Evolutionary conservation across 1,140 invertebrate genomes (phyloP), one percentile per base, ranked within the genome.

Genomic region (Popillia japonica): DNA sequence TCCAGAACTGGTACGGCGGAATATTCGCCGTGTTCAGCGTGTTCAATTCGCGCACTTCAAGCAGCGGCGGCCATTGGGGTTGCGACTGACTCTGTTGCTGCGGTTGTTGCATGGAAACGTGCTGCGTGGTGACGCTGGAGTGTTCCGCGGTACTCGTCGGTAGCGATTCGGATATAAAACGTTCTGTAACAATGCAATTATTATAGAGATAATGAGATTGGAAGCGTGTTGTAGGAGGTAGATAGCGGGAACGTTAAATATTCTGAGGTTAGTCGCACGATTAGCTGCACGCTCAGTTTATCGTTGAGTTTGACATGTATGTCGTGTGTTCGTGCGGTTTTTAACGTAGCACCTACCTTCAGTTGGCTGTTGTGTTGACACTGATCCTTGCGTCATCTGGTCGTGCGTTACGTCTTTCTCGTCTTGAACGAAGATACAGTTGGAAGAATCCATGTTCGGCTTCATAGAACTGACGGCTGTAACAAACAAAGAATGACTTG

Each of bases 1-100:
- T 96, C 96, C 96, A 97, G 87, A 97, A 97, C 83, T 95, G 93
- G 87, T 95, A 95, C 40, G 96, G 92, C 80, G 94, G 93, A 85
- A 98, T 95, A 40, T 92, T 92, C 77, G 93, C 92, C 44, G 92
- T 91, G 83, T 95, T 94, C n/a, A 93, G 89, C 83, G 93, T 92
- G 83, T 95, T 93, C 83, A 96, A 92, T 79, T 94, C 93, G 83
- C 93, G 90, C 40, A 96, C 89, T 88, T 96, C 95, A 77, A 95
- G 88, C 27, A 95, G 91, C 1, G 90, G 87, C n/a, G 93, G 92
- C 93, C 93, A 95, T 84, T 92, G 92, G 74, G 88, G 89, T 23
- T 90, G 90, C 48, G 88, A 90, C 85, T 92, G 92, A 81, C 91
- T 91, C 75, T 79, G 77, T 40, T 72, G 78, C 75, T 44, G 80